phyloP scores from a whole-genome alignment of 2,888 invertebrate species.

The Trichogramma evanescens region DNA sequence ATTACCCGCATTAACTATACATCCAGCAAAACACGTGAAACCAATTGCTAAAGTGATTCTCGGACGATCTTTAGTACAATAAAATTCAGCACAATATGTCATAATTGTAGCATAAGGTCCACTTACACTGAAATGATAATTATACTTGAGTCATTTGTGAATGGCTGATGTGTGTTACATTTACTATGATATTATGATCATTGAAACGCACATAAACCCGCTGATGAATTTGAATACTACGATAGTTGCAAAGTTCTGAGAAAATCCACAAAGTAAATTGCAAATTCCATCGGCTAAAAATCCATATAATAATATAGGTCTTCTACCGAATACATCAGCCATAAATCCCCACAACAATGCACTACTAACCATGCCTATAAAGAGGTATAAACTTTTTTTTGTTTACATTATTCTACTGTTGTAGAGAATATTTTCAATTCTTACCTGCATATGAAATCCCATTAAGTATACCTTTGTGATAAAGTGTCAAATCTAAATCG shows the following conservation, averaged over 20 bases:
- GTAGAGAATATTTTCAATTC: background rate
- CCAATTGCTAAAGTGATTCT: constrained; percentile 61
- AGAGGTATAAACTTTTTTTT: background rate
- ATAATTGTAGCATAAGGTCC: constrained; percentile 69
- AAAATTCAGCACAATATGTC: constrained; percentile 66
- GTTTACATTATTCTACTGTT: background rate
- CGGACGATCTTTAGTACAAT: constrained; percentile 58
- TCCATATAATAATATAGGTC: constrained; percentile 61
- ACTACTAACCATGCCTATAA: constrained; percentile 67
- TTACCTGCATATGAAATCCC: constrained; percentile 65
- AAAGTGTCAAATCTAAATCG: constrained; percentile 59
- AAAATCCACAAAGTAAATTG: constrained; percentile 58
- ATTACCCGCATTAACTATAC: constrained; percentile 48
- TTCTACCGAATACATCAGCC: constrained; percentile 67
- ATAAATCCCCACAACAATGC: constrained; percentile 73
- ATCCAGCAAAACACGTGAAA: constrained; percentile 46
- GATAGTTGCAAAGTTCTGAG: constrained; percentile 62
- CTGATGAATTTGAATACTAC: constrained; percentile 63
- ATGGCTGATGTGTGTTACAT: background rate
- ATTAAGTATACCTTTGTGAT: constrained; percentile 66
- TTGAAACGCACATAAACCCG: constrained; percentile 62
- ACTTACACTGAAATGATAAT: constrained; percentile 51
- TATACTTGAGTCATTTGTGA: background rate
- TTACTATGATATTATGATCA: background rate
- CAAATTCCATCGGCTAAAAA: constrained; percentile 59